These are phyloP conservation scores for Nematolebias whitei DNA, from an alignment of 2,113 vertebrate genomes.

Conservation along the genomic window DNA sequence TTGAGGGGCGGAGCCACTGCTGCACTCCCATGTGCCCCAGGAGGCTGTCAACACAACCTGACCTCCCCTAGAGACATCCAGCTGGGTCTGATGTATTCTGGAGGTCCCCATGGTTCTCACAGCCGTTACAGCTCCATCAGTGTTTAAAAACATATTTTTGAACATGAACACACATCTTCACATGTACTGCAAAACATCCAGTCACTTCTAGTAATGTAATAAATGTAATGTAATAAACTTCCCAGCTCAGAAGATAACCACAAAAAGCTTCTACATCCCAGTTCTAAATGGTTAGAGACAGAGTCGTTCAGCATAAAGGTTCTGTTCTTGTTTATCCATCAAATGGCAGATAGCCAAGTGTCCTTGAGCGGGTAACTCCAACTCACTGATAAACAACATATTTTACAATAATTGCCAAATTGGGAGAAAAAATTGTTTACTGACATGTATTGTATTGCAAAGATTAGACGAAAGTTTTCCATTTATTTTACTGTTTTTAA, in stretches of 20 bases:
- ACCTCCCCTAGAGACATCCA: slow-evolving; percentile 65
- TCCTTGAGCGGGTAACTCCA: slow-evolving; percentile 2
- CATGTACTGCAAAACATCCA: slow-evolving; percentile 7
- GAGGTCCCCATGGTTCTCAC: slow-evolving; percentile 35
- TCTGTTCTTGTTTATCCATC: slow-evolving; percentile 11
- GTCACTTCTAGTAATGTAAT: slow-evolving; percentile 2
- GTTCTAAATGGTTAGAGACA: slow-evolving; percentile 3
- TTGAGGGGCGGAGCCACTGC: slow-evolving; percentile 49
- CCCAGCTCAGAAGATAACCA: slow-evolving; percentile 8
- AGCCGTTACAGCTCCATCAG: slow-evolving; percentile 57
- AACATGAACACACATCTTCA: slow-evolving; percentile 24
- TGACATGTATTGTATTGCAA: slow-evolving; percentile 14
- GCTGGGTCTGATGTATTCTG: slow-evolving; percentile 64
- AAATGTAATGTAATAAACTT: no score
- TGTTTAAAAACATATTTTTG: slow-evolving; percentile 35
- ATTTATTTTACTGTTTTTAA: slow-evolving; percentile 23
- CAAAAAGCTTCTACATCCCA: not conserved
- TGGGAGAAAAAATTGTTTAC: not conserved
- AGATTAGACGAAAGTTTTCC: slow-evolving; percentile 10
- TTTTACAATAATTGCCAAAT: not conserved
- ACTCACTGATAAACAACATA: not conserved
- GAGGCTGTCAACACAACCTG: slow-evolving; percentile 66
- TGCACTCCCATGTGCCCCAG: slow-evolving; percentile 50
- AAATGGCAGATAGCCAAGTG: not conserved
- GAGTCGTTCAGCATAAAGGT: slow-evolving; percentile 15